phyloP scores from a whole-genome alignment of 2,888 invertebrate genomes.

The Troides aeacus region DNA sequence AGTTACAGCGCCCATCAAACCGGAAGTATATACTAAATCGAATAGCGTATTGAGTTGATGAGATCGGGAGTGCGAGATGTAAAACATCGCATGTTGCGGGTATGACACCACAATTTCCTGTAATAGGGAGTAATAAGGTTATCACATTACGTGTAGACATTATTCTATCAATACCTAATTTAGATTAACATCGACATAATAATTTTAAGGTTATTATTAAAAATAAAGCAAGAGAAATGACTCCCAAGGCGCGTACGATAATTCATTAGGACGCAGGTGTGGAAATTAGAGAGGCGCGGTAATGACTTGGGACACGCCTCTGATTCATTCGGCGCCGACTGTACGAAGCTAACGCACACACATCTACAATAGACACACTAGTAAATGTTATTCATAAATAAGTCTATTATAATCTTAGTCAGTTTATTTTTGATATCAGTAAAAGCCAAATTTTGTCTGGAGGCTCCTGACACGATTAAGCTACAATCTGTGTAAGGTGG shows the following conservation, averaged over 20 bases:
- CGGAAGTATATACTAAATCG: too few species aligned
- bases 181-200: conserved; percentile 31
- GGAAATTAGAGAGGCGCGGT: conserved; percentile 59
- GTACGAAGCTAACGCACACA: conserved; percentile 4
- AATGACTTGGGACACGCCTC: conserved; percentile 63
- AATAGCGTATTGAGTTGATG: too few species aligned
- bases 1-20: too few species aligned
- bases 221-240: conserved; percentile 35
- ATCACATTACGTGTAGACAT: not conserved
- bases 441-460: too few species aligned
- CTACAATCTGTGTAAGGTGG: too few species aligned
- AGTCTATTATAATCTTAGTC: too few species aligned
- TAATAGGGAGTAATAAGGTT: not conserved
- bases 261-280: conserved; percentile 67
- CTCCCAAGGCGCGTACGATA: conserved; percentile 48
- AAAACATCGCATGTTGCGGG: too few species aligned
- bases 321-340: conserved; percentile 27
- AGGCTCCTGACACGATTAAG: too few species aligned
- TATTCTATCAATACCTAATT: conserved; percentile 7
- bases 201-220: conserved; percentile 38
- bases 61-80: too few species aligned
- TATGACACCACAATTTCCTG: too few species aligned
- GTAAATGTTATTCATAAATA: not conserved
- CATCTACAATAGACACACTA: not conserved
- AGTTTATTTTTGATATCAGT: too few species aligned